Evolutionary conservation across 2,888 invertebrate genomes (phyloP).

Genomic region (Brenthis hecate): DNA sequence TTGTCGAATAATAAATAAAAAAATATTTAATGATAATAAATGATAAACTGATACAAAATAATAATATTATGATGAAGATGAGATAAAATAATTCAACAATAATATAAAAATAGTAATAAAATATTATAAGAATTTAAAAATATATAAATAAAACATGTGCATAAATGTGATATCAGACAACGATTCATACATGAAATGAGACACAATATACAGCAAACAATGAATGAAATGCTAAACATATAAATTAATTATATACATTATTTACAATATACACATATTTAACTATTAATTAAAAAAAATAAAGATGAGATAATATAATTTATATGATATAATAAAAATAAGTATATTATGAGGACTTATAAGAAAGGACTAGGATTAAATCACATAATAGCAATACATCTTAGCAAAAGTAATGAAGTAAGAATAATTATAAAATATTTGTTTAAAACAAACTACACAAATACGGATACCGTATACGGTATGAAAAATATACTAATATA

Average conservation of each 20-base stretch:
- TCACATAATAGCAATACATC: slow-evolving; percentile 48
- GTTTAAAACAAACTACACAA: slow-evolving; percentile 69
- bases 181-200: slow-evolving; percentile 15
- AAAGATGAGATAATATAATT: slow-evolving; percentile 29
- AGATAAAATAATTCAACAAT: slow-evolving; percentile 25
- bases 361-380: slow-evolving; percentile 63
- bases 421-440: slow-evolving; percentile 46
- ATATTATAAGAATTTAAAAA: slow-evolving; percentile 30
- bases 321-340: slow-evolving; percentile 40
- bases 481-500: slow-evolving; percentile 70
- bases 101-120: slow-evolving; percentile 15
- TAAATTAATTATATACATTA: slow-evolving; percentile 37
- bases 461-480: slow-evolving; percentile 79
- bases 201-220: slow-evolving; percentile 30
- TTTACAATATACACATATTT: slow-evolving; percentile 43
- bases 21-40: slow-evolving; percentile 10
- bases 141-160: slow-evolving; percentile 32
- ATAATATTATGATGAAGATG: slow-evolving; percentile 26
- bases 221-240: slow-evolving; percentile 26
- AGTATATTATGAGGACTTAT: slow-evolving; percentile 51
- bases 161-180: slow-evolving; percentile 23
- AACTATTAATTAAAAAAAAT: slow-evolving; percentile 36
- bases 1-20: slow-evolving; percentile 36
- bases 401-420: slow-evolving; percentile 45
- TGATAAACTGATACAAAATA: slow-evolving; percentile 5